These are phyloP conservation scores for Clarias magur DNA, from an alignment of 2,113 vertebrate genomes.

Conservation along the genomic window DNA sequence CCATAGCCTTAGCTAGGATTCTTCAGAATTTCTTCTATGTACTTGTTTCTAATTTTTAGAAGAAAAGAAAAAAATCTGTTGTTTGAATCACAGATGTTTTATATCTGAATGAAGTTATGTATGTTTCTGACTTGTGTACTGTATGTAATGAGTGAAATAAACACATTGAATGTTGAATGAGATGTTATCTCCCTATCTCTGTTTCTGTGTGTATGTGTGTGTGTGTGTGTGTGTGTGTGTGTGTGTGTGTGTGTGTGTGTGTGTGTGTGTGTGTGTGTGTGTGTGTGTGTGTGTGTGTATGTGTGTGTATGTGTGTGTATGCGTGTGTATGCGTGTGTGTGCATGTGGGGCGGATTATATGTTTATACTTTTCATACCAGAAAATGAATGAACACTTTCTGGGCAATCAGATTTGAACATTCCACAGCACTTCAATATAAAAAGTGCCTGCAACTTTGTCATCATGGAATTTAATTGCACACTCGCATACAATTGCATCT, in stretches of 20 bases:
- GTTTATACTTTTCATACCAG: background rate
- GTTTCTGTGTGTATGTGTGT: background rate
- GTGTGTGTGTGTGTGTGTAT: too few relatives aligned
- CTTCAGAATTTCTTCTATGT: slow-evolving; percentile 19
- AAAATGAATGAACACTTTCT: background rate
- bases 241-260: slow-evolving; percentile 31
- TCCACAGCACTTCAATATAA: background rate
- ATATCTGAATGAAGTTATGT: slow-evolving; percentile 65
- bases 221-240: slow-evolving; percentile 9
- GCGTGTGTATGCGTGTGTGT: too few relatives aligned
- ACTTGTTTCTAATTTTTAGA: slow-evolving; percentile 37
- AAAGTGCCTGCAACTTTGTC: too few relatives aligned
- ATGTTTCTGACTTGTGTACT: slow-evolving; percentile 76
- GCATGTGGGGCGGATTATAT: too few relatives aligned
- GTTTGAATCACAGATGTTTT: slow-evolving; percentile 46
- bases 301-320: too few relatives aligned
- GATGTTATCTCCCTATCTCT: too few relatives aligned
- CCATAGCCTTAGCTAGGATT: slow-evolving; percentile 22
- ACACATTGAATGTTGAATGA: slow-evolving; percentile 75
- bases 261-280: too few relatives aligned
- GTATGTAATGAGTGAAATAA: slow-evolving; percentile 76
- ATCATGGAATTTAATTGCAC: too few relatives aligned
- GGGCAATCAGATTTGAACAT: background rate
- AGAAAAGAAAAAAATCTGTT: slow-evolving; percentile 33
- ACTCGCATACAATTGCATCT: too few relatives aligned